These are phyloP conservation scores for Catharus fuscescens DNA, from an alignment of 2,113 vertebrate genomes.

Conservation along the genomic window DNA sequence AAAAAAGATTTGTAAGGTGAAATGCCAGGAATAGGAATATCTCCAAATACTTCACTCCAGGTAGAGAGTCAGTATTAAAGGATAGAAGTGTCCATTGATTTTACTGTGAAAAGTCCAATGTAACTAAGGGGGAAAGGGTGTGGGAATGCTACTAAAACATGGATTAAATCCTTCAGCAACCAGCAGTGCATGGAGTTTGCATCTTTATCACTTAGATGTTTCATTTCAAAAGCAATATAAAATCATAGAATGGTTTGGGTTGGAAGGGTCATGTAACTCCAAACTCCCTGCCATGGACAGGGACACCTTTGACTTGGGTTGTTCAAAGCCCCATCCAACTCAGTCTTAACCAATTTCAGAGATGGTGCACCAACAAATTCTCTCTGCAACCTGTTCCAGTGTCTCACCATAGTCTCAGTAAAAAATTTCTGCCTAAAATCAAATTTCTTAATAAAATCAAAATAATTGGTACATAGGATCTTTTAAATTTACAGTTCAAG, in stretches of 20 bases:
- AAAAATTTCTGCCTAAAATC: background rate
- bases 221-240: constrained; percentile 7
- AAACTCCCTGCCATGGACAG: background rate
- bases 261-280: background rate
- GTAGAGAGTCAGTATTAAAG: background rate
- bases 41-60: background rate
- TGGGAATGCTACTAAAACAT: background rate
- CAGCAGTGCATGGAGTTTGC: background rate
- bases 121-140: background rate
- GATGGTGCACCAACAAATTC: background rate
- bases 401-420: background rate
- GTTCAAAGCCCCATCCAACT: background rate
- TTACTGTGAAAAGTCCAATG: background rate
- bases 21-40: background rate
- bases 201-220: background rate
- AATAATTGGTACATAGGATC: background rate
- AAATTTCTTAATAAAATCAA: background rate
- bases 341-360: background rate
- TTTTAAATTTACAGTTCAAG: background rate
- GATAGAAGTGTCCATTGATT: background rate
- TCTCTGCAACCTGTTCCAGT: background rate
- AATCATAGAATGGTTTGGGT: background rate
- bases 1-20: background rate
- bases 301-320: background rate
- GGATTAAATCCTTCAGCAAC: background rate